Base-by-base conservation (phyloP, 1,140 invertebrate species). In the Rhopalosiphum padi region DNA sequence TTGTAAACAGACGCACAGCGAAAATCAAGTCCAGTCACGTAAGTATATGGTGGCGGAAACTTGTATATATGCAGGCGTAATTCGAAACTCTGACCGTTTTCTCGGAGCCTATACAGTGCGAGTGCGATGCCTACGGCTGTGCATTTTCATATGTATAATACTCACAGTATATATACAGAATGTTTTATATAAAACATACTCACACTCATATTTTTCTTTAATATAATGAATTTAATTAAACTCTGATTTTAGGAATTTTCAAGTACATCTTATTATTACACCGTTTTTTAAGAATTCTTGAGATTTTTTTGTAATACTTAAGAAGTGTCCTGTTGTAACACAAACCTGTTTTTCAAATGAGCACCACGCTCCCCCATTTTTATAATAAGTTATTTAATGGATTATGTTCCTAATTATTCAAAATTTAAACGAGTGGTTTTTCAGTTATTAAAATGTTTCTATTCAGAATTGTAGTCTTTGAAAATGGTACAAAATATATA, bases 1-100 rank as follows among this genome's bases (percentile, higher is more conserved):
- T 89, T 51, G 88, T 89, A 89, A 89, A 89, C 88, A 89, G 35
- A 89, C 35, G n/a, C 53, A 89, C 43, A 53, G 23, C 55, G 88
- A 89, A 89, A 89, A 89, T 89, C 88, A 55, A 89, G 88, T 89
- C 48, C 88, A 48, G 88, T 89, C 88, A 89, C 88, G 88, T 89
- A 77, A 77, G 60, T 77, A n/a, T 77, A 89, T 41, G 35, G 46
- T 89, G 46, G 21, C 48, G n/a, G n/a, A 22, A 2, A 53, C 48
- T 53, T 87, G 30, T 46, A 25, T 89, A 86, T 8, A 89, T 46
- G 25, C 43, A 25, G 35, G 2, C 15, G 88, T 55, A 55, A 89
- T 89, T 55, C 35, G 88, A 89, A 89, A 89, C 51, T 89, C 51
- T 22, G 51, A 55, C 51, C 9, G 51, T 89, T 55, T 89, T 89